Conservation (phyloP, 2,113 vertebrate species). For the Ictalurus furcatus region DNA sequence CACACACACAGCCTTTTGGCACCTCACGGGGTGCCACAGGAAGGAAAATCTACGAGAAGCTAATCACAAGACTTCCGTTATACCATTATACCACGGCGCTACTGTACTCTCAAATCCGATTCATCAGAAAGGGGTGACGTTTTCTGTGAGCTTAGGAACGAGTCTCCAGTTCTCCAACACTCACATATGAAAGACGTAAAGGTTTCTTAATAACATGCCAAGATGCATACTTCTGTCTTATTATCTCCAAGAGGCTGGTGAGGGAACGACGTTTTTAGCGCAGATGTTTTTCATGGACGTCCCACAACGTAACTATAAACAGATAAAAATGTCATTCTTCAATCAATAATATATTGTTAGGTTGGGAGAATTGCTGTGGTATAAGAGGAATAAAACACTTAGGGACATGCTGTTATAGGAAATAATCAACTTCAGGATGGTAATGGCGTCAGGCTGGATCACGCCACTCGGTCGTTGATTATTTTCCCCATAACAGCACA, state of each 20-base stretch:
- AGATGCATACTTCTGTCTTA: background rate
- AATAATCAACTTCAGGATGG: background rate
- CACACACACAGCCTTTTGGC: background rate
- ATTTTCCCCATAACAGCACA: background rate
- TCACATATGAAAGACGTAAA: background rate
- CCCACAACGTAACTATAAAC: too few relatives aligned
- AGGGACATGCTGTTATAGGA: background rate
- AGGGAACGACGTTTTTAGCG: background rate
- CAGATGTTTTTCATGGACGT: background rate
- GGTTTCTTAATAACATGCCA: background rate
- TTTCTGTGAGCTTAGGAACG: background rate
- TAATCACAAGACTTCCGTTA: background rate
- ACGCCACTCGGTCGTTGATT: background rate
- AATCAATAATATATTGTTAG: background rate
- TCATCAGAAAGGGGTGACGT: background rate
- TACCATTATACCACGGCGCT: background rate
- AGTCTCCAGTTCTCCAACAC: background rate
- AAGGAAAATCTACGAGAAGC: conserved; percentile 3
- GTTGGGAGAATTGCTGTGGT: background rate
- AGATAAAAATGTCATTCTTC: too few relatives aligned
- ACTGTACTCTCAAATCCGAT: background rate
- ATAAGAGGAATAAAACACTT: background rate
- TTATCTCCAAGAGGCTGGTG: background rate
- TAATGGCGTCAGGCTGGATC: background rate
- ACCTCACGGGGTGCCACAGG: background rate